A percentile compares a stretch with the other conserved stretches of the same genome.
phyloP scores from a whole-genome alignment of 2,113 vertebrate genomes.

The Alethe diademata region DNA sequence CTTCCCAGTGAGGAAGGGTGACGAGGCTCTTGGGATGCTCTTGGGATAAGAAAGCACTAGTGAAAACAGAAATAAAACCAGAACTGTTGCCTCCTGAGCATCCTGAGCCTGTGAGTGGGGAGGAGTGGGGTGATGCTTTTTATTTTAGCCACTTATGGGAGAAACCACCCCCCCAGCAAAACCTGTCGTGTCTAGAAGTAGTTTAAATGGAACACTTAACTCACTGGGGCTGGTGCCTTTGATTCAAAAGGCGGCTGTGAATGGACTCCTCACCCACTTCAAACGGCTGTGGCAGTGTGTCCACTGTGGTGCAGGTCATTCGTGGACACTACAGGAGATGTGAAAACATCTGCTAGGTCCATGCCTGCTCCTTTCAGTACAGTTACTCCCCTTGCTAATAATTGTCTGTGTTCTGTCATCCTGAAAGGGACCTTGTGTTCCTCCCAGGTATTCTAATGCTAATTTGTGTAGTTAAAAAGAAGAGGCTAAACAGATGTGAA shows the following conservation, averaged over 20 bases:
- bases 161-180: background rate
- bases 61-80: background rate
- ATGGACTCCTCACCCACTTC: background rate
- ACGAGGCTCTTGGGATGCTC: background rate
- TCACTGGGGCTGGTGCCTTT: background rate
- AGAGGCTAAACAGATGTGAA: conserved; percentile 78
- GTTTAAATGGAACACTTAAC: background rate
- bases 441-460: conserved; percentile 75
- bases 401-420: conserved; percentile 74
- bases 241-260: background rate
- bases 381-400: conserved; percentile 50
- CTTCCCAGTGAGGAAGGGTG: background rate
- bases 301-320: background rate
- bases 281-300: background rate
- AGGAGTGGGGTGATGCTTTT: background rate
- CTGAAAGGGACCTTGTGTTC: conserved; percentile 70
- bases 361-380: conserved; percentile 26
- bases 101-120: background rate
- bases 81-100: background rate
- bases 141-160: background rate
- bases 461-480: conserved; percentile 76
- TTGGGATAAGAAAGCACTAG: background rate
- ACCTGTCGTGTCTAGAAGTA: background rate
- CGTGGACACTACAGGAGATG: conserved; percentile 49
- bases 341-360: conserved; percentile 58